A percentile compares a stretch with the other conserved stretches of the same genome.
These are phyloP conservation scores for Odontocerum albicorne DNA, from an alignment of 2,888 invertebrate genomes.

Conservation along the genomic window DNA sequence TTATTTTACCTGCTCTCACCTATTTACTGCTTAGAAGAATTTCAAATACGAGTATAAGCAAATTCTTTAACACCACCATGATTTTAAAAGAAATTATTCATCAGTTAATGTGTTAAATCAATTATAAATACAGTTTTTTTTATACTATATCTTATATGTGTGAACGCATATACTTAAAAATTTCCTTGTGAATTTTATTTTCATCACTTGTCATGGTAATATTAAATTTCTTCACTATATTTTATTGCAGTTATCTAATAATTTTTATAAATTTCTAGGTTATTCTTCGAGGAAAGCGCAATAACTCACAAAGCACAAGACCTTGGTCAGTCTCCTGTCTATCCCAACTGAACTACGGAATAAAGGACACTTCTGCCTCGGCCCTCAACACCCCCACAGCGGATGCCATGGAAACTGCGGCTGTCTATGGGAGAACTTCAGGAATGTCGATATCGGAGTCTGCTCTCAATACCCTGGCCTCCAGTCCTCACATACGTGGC, in stretches of 20 bases:
- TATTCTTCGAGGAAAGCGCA: constrained; percentile 64
- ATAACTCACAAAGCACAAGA: constrained; percentile 59
- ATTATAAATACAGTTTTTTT: no score
- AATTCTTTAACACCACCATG: no score
- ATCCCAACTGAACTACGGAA: constrained; percentile 66
- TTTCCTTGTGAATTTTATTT: not conserved
- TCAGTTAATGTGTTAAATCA: no score
- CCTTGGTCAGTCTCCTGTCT: constrained; percentile 91
- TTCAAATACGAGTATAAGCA: no score
- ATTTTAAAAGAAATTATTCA: no score
- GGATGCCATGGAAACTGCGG: constrained; percentile 34
- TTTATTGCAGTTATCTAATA: constrained; percentile 15
- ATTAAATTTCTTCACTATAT: no score
- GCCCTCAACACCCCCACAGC: constrained; percentile 42
- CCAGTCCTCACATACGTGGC: constrained; percentile 43
- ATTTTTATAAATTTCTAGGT: no score
- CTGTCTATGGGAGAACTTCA: constrained; percentile 51
- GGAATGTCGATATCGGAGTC: constrained; percentile 89
- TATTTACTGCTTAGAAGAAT: no score
- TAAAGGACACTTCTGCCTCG: constrained; percentile 42
- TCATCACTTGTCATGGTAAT: not conserved
- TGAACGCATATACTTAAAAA: no score
- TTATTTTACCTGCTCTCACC: no score
- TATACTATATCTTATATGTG: no score
- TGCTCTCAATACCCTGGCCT: constrained; percentile 73